Evolutionary conservation across 2,797 vertebrate species (phyloP).

Genomic region (Borostomias antarcticus): DNA sequence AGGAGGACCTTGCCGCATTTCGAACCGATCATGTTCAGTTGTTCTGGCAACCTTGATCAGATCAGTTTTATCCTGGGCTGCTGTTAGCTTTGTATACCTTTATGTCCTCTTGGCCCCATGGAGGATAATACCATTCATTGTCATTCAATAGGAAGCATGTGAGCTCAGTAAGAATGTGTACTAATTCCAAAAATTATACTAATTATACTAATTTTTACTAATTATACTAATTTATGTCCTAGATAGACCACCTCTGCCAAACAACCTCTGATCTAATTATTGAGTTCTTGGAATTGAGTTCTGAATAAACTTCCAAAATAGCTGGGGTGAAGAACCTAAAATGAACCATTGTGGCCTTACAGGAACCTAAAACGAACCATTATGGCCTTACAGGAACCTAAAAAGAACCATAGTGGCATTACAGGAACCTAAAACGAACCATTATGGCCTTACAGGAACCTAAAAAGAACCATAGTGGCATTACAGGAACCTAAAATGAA

Average conservation of each 20-base stretch:
- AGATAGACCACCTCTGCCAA: no score
- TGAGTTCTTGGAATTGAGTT: background rate
- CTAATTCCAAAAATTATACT: background rate
- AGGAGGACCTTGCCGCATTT: no score
- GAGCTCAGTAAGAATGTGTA: conserved; percentile 6
- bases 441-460: no score
- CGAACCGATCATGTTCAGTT: background rate
- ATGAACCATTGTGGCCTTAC: background rate
- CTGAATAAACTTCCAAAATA: background rate
- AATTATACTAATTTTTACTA: no score
- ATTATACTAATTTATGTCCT: background rate
- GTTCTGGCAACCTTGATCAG: background rate
- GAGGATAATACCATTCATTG: background rate
- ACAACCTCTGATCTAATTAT: conserved; percentile 11
- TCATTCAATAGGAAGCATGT: conserved; percentile 12
- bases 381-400: background rate
- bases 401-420: no score
- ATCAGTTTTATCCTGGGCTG: background rate
- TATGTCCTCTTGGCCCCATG: background rate
- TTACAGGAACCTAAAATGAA: no score
- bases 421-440: no score
- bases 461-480: no score
- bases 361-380: background rate
- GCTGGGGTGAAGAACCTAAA: background rate
- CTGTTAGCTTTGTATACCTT: background rate